phyloP scores from a whole-genome alignment of 2,888 invertebrate species.

The Synergus umbraculus region DNA sequence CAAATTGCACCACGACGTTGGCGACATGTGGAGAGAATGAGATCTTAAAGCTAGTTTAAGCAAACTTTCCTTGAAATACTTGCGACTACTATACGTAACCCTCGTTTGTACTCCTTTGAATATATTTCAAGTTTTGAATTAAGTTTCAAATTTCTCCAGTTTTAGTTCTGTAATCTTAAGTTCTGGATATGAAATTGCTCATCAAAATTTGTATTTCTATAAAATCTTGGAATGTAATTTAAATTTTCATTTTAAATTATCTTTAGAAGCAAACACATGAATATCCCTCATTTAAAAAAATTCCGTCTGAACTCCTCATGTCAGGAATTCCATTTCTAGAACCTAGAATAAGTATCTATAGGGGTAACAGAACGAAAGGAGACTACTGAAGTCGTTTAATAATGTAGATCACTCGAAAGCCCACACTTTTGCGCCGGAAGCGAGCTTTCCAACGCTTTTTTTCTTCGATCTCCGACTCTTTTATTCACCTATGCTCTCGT shows the following conservation, averaged over 20 bases:
- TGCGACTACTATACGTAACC: conserved; percentile 3
- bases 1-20: conserved; percentile 23
- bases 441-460: conserved; percentile 19
- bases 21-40: conserved; percentile 24
- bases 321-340: neutral
- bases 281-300: neutral
- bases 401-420: conserved; percentile 41
- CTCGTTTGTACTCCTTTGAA: conserved; percentile 35
- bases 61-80: conserved; percentile 21
- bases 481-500: conserved; percentile 33
- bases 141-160: conserved; percentile 14
- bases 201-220: neutral
- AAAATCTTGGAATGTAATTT: no score
- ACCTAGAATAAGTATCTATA: conserved; percentile 11
- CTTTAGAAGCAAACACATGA: neutral
- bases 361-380: conserved; percentile 16
- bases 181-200: neutral
- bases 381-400: conserved; percentile 36
- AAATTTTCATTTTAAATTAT: no score
- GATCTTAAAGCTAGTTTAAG: conserved; percentile 28
- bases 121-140: conserved; percentile 26
- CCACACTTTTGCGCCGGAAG: conserved; percentile 32
- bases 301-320: neutral
- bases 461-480: neutral
- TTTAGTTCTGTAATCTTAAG: conserved; percentile 10